Evolutionary conservation across 2,797 vertebrate species (phyloP), one percentile per base, ranked within the genome.

Genomic region (Premnoplex brunnescens): DNA sequence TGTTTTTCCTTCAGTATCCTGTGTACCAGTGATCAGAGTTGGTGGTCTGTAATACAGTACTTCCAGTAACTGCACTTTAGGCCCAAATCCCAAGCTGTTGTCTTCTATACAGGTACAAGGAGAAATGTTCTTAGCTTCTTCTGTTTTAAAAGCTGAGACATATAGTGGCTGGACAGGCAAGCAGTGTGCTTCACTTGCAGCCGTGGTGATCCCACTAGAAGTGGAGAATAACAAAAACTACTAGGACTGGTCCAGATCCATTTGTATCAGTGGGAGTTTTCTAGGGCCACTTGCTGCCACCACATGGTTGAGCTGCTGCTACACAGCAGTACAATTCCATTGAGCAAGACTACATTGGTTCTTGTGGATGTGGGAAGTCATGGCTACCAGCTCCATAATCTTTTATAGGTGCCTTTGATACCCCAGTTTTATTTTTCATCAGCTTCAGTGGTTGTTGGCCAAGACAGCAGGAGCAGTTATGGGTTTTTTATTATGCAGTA

Each of bases 271-370:
- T 52, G n/a, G 10, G 43, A 18, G 34, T 51, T 89, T 89, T 63
- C 18, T 7, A 27, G 54, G n/a, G 18, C 73, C 27, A 30, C 60
- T 15, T 88, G 66, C 88, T 94, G 83, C 94, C 88, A 69, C 66
- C 83, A 4, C 34, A 62, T 85, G 89, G 62, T 58, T 83, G 60
- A 89, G 54, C 60, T 0, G 0, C 41, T 22, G 5, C 44, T 21
- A n/a, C 28, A 30, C 52, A 80, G 64, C 46, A n/a, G 1, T n/a
- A 9, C 6, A 21, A 4, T 80, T 92, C 66, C 23, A 18, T 32
- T 18, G 10, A 56, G 37, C 37, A 64, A 60, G 46, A 39, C 49
- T 83, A 23, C 2, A 0, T 39, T 67, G 48, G 7, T 71, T 88
- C 46, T 41, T 46, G 17, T 26, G 63, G 16, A 5, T 44, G 10